Percentiles rank a stretch among this genome's conserved stretches.
Conservation (phyloP, 1,140 invertebrate genomes). For the Thaumatotibia leucotreta region DNA sequence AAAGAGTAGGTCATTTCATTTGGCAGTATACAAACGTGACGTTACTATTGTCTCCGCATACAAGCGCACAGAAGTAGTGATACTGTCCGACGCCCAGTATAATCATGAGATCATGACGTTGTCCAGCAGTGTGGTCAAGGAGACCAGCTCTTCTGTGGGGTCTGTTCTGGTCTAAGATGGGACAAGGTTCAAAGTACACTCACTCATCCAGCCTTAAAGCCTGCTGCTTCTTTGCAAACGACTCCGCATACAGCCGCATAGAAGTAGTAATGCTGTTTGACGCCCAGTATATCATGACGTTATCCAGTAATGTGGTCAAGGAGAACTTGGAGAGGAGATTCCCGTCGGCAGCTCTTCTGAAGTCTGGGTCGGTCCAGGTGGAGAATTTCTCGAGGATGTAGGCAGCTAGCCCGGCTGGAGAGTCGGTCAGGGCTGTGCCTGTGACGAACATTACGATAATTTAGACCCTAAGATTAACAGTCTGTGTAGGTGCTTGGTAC, state of each 20-base stretch:
- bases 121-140: conserved; percentile 86
- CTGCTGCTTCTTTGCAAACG: conserved; percentile 23
- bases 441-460: neutral
- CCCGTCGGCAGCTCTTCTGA: conserved; percentile 81
- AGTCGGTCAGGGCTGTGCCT: conserved; percentile 80
- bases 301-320: conserved; percentile 88
- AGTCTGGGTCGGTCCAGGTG: conserved; percentile 83
- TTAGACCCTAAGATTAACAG: too few relatives aligned
- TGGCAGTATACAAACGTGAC: too few relatives aligned
- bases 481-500: too few relatives aligned
- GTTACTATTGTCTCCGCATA: too few relatives aligned
- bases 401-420: conserved; percentile 86
- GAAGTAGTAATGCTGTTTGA: conserved; percentile 87
- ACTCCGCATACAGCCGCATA: conserved; percentile 83
- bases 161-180: conserved; percentile 90
- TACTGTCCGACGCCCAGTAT: conserved; percentile 88
- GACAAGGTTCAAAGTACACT: too few relatives aligned
- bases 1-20: too few relatives aligned
- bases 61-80: conserved; percentile 85
- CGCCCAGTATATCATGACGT: conserved; percentile 92
- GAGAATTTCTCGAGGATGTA: conserved; percentile 94
- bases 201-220: conserved; percentile 37
- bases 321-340: conserved; percentile 79
- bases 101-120: conserved; percentile 94
- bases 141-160: conserved; percentile 63